Base-by-base conservation (phyloP, 2,888 invertebrate species). In the Drosophila atroscutellata region DNA sequence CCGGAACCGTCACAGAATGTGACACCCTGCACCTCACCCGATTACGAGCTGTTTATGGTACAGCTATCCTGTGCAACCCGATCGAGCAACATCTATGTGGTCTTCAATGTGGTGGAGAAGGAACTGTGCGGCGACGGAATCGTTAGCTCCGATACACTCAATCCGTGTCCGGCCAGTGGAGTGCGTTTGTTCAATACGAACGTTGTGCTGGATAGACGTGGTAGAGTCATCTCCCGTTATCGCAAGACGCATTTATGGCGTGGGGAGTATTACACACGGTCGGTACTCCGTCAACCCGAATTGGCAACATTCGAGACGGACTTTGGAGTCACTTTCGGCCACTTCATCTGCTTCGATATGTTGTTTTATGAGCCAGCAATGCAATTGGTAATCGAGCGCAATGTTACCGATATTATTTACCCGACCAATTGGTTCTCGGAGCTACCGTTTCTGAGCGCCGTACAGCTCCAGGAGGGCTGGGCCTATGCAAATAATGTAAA, bases 271-370 rank as follows among this genome's bases (percentile, higher is more conserved):
- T 6, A 95, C 94, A 32, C 92, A 91, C 8, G 94, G 94, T 77
- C 93, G 92, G 81, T 91, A 18, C 80, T 90, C 3, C 66, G 68
- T 1, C 91, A 92, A 2, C 94, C 95, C 0, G 95, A 96, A 34
- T 79, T 95, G n/a, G 94, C 95, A 0, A 92, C 94, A 0, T 97
- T 97, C 88, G 92, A 91, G 0, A 96, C 97, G 0, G 97, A 97
- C 91, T 97, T 97, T 85, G 96, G 96, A 6, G 96, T 96, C 0
- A 95, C 94, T 5, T 97, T 97, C 90, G 97, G 97, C 1, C 94
- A 96, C 77, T 96, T 96, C 89, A 96, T 96, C 55, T 98, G 98
- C 92, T 98, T 97, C 91, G 98, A 98, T 89, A 94, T 97, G 39
- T 91, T 97, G 86, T 97, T 96, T 93, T 94, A 95, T 84, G 94